Percentiles rank a stretch among this genome's conserved stretches.
These are phyloP conservation scores for Paradoxurus hermaphroditus DNA, from an alignment of 2,113 vertebrate genomes.

Conservation along the genomic window DNA sequence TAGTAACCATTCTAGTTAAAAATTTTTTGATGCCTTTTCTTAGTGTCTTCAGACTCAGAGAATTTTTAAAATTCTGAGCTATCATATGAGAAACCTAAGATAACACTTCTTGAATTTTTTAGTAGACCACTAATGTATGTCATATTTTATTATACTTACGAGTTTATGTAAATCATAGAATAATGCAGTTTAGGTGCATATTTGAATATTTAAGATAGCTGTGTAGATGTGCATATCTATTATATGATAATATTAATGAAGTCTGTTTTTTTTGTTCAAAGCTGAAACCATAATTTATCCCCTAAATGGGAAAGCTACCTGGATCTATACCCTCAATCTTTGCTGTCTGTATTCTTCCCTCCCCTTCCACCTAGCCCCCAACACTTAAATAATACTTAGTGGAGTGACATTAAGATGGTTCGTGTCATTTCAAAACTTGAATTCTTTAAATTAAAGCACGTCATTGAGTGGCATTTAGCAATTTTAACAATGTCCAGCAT, in stretches of 20 bases:
- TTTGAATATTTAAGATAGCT: conserved; percentile 53
- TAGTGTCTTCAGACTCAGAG: neutral
- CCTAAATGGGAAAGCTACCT: conserved; percentile 36
- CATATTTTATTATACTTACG: conserved; percentile 33
- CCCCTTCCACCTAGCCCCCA: neutral
- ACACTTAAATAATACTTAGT: conserved; percentile 56
- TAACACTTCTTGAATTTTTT: conserved; percentile 28
- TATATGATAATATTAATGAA: conserved; percentile 46
- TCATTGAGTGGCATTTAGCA: conserved; percentile 61
- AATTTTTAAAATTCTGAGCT: conserved; percentile 41
- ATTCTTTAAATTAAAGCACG: conserved; percentile 51
- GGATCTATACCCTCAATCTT: neutral
- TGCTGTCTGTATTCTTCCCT: conserved; percentile 14
- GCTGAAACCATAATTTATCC: conserved; percentile 48
- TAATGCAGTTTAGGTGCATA: conserved; percentile 40
- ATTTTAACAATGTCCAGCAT: conserved; percentile 69
- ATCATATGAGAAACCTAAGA: conserved; percentile 29
- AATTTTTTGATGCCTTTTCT: conserved; percentile 14
- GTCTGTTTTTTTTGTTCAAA: conserved; percentile 59
- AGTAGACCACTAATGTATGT: conserved; percentile 14
- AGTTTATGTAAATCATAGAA: conserved; percentile 22
- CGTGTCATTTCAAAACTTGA: conserved; percentile 57
- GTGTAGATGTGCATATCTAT: neutral
- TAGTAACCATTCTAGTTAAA: neutral
- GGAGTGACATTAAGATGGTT: conserved; percentile 46